Conservation (phyloP, 2,797 vertebrate species). For the Epinephelus awoara region DNA sequence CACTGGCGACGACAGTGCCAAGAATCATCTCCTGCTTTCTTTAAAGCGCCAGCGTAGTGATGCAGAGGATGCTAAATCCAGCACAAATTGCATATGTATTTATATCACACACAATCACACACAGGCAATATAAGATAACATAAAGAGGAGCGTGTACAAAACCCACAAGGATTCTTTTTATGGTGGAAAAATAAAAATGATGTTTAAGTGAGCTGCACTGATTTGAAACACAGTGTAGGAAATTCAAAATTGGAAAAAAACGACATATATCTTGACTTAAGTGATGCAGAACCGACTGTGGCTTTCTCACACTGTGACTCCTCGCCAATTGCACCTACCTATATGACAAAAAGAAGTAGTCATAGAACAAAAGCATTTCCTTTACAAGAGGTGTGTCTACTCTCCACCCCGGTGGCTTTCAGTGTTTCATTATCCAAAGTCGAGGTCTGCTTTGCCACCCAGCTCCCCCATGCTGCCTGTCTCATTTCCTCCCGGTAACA, state of each 20-base stretch:
- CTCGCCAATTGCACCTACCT: constrained; percentile 57
- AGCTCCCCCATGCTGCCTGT: constrained; percentile 75
- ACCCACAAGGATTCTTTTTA: constrained; percentile 8
- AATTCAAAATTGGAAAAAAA: constrained; percentile 36
- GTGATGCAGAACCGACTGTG: constrained; percentile 20
- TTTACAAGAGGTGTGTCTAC: constrained; percentile 72
- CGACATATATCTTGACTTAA: constrained; percentile 23
- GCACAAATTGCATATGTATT: constrained; percentile 50
- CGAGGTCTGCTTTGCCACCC: constrained; percentile 73
- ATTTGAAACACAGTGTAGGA: constrained; percentile 38
- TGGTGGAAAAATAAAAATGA: constrained; percentile 21
- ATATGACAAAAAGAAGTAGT: constrained; percentile 65
- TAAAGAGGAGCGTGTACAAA: constrained; percentile 13
- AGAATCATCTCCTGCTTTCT: constrained; percentile 57
- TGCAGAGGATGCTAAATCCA: constrained; percentile 49
- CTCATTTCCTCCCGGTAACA: constrained; percentile 83
- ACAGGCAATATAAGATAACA: constrained; percentile 17
- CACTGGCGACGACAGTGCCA: constrained; percentile 50
- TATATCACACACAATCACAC: constrained; percentile 34
- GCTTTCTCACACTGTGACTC: constrained; percentile 44
- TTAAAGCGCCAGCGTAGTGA: constrained; percentile 52
- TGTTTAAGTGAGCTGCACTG: constrained; percentile 21
- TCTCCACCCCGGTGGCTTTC: constrained; percentile 68
- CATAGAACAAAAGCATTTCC: constrained; percentile 77
- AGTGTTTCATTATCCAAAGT: constrained; percentile 80